These are phyloP conservation scores for Pelobates fuscus DNA, from an alignment of 2,113 vertebrate species.

Conservation along the genomic window DNA sequence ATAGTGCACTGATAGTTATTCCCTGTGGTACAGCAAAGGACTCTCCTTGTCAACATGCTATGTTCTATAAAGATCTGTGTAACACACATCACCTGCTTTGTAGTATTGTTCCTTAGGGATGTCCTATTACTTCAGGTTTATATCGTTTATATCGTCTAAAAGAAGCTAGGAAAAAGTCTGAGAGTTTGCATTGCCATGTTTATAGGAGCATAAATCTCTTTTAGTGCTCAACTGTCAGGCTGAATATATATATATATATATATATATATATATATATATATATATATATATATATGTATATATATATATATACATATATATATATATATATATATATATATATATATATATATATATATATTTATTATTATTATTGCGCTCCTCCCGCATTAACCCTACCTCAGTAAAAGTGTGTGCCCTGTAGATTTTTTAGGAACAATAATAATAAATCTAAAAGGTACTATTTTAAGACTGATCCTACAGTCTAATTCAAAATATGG, in stretches of 20 bases:
- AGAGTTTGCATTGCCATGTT: slow-evolving; percentile 36
- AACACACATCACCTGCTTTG: slow-evolving; percentile 10
- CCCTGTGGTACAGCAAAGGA: not conserved
- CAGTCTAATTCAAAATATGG: too few relatives aligned
- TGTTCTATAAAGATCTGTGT: slow-evolving; percentile 18
- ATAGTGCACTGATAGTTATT: not conserved
- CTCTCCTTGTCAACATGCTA: not conserved
- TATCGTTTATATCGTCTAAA: slow-evolving; percentile 26
- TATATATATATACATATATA: too few relatives aligned
- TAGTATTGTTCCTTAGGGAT: slow-evolving; percentile 30
- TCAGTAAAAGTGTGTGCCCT: too few relatives aligned
- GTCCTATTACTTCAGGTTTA: slow-evolving; percentile 33
- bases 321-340: too few relatives aligned
- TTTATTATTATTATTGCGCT: too few relatives aligned
- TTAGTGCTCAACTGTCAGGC: slow-evolving; percentile 14
- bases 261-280: too few relatives aligned
- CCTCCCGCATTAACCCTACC: too few relatives aligned
- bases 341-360: too few relatives aligned
- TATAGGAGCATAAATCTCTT: slow-evolving; percentile 33
- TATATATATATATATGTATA: too few relatives aligned
- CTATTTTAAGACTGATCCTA: too few relatives aligned
- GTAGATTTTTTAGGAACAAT: too few relatives aligned
- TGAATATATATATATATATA: slow-evolving; percentile 13
- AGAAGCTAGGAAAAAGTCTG: slow-evolving; percentile 27
- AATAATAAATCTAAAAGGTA: too few relatives aligned